Percentiles rank a stretch among this genome's conserved stretches.
Conservation (phyloP, 2,797 vertebrate species). For the Sardinella longiceps region DNA sequence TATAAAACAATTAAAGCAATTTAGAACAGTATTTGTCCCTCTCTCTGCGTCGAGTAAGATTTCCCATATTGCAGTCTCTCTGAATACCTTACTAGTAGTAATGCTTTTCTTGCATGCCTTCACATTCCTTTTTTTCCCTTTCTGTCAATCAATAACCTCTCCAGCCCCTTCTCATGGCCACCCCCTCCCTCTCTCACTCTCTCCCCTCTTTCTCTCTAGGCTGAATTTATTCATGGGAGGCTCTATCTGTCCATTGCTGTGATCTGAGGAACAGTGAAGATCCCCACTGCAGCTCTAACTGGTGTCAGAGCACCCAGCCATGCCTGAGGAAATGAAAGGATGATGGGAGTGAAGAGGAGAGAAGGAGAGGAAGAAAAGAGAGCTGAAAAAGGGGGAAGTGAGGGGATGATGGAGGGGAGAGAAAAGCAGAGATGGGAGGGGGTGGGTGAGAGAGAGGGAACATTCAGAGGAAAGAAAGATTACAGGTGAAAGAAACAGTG, state of each 20-base stretch:
- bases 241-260: not conserved
- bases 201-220: not conserved
- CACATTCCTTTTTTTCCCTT: not conserved
- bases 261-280: constrained; percentile 6
- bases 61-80: not conserved
- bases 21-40: not conserved
- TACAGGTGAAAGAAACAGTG: not conserved
- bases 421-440: not conserved
- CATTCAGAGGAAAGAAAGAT: not conserved
- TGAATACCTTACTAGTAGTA: not conserved
- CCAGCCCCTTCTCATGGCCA: not conserved
- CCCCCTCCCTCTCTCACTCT: not conserved
- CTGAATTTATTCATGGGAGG: not conserved
- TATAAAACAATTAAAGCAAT: not conserved
- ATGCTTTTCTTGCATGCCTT: not conserved
- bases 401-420: not conserved
- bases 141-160: not conserved
- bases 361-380: not conserved
- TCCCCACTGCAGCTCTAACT: constrained; percentile 3
- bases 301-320: not conserved
- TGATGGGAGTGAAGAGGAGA: not conserved
- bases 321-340: not conserved
- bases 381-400: not conserved
- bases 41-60: not conserved
- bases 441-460: not conserved